A percentile compares a stretch with the other conserved stretches of the same genome.
These are phyloP conservation scores for Distichodus sexfasciatus DNA, from an alignment of 2,797 vertebrate genomes.

Conservation along the genomic window DNA sequence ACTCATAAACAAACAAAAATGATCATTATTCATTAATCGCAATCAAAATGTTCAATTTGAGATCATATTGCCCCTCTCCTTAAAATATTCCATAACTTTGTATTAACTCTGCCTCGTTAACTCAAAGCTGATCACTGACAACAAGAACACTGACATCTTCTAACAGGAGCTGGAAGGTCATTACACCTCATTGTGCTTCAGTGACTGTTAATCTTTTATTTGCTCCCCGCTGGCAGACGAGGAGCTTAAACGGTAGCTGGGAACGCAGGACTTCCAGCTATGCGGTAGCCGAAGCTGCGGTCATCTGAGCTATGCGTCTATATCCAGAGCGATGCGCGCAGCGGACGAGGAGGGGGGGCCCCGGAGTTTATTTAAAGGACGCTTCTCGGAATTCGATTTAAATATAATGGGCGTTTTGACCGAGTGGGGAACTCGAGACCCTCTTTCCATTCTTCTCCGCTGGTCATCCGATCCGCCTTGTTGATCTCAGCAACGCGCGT, in stretches of 20 bases:
- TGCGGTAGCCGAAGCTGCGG: conserved; percentile 25
- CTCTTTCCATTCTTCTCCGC: background rate
- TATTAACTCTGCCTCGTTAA: too few relatives aligned
- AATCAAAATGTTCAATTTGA: too few relatives aligned
- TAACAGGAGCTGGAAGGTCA: conserved; percentile 1
- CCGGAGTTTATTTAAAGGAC: conserved; percentile 32
- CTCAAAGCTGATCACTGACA: too few relatives aligned
- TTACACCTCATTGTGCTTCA: conserved; percentile 8
- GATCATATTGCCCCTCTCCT: too few relatives aligned
- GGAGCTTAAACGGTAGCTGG: conserved; percentile 26
- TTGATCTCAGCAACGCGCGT: background rate
- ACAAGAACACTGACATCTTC: too few relatives aligned
- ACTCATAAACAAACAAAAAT: too few relatives aligned
- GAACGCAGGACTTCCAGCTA: conserved; percentile 2
- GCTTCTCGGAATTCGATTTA: conserved; percentile 33
- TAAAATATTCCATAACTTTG: too few relatives aligned
- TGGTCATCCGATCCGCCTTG: background rate
- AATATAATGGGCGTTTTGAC: conserved; percentile 44
- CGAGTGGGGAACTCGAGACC: background rate
- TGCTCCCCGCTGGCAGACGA: background rate
- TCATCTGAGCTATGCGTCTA: conserved; percentile 18
- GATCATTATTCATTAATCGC: too few relatives aligned
- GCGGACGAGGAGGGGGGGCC: background rate
- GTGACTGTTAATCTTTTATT: conserved; percentile 5
- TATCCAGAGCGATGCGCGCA: conserved; percentile 12